phyloP scores from a whole-genome alignment of 2,797 vertebrate genomes.

The Phataginus tetradactyla region DNA sequence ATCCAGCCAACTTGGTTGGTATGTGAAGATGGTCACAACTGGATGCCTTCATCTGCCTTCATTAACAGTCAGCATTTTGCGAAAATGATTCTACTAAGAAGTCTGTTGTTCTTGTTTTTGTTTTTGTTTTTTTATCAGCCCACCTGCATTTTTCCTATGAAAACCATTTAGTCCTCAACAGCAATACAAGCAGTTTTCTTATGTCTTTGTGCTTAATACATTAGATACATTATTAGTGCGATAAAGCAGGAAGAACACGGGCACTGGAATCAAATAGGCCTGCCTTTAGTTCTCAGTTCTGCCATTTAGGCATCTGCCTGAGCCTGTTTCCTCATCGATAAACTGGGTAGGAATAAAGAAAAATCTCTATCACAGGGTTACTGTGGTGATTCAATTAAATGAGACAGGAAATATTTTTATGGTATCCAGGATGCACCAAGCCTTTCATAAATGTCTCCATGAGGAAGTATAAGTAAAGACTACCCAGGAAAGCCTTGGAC shows the following conservation, averaged over 20 bases:
- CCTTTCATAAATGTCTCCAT: not conserved
- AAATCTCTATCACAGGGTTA: not conserved
- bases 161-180: not conserved
- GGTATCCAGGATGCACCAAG: not conserved
- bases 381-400: not conserved
- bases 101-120: not conserved
- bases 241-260: not conserved
- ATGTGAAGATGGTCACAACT: not conserved
- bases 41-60: not conserved
- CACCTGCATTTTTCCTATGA: not conserved
- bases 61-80: not conserved
- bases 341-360: not conserved
- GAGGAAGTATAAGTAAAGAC: not conserved
- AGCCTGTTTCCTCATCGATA: conserved; percentile 9
- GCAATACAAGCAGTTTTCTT: not conserved
- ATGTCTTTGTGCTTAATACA: not conserved
- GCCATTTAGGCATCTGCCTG: not conserved
- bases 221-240: not conserved
- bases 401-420: not conserved
- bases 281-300: not conserved
- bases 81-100: conserved; percentile 15
- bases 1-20: not conserved
- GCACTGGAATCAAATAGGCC: not conserved
- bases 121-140: not conserved
- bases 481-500: not conserved